These are phyloP conservation scores for Lasioglossum morio DNA, from an alignment of 2,888 invertebrate species.

Conservation along the genomic window DNA sequence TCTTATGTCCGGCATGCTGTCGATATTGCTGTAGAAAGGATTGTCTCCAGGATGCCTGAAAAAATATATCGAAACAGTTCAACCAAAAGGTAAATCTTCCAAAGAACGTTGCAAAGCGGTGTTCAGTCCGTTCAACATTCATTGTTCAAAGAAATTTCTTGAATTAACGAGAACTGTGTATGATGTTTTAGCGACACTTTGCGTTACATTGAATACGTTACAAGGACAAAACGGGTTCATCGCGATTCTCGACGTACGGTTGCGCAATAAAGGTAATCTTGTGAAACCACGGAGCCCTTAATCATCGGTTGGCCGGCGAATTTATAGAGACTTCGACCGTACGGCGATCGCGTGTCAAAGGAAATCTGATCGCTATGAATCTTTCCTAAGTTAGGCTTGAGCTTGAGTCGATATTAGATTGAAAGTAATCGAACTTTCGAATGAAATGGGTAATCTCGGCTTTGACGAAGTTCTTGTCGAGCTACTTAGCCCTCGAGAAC, in stretches of 20 bases:
- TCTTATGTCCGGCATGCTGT: conserved; percentile 99
- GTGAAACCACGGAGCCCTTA: not conserved
- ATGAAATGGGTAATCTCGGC: conserved; percentile 61
- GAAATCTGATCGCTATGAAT: conserved; percentile 41
- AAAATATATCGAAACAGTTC: conserved; percentile 58
- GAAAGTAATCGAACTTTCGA: conserved; percentile 69
- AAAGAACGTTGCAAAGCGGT: not conserved
- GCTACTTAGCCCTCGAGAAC: conserved; percentile 21
- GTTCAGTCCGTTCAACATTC: not conserved
- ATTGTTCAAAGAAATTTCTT: no score
- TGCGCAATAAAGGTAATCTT: conserved; percentile 10
- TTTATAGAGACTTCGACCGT: conserved; percentile 11
- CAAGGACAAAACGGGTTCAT: no score
- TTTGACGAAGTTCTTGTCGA: conserved; percentile 36
- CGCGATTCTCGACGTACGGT: not conserved
- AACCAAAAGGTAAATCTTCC: no score
- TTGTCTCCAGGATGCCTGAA: conserved; percentile 96
- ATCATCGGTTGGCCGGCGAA: conserved; percentile 17
- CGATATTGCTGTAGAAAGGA: conserved; percentile 99
- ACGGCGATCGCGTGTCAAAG: conserved; percentile 27
- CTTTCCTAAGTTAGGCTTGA: conserved; percentile 15
- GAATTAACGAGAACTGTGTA: no score
- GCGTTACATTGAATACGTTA: not conserved
- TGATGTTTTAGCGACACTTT: not conserved
- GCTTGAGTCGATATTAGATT: conserved; percentile 54